Evolutionary conservation across 2,888 invertebrate species (phyloP), one percentile per base, ranked within the genome.

Genomic region (Acleris cristana): DNA sequence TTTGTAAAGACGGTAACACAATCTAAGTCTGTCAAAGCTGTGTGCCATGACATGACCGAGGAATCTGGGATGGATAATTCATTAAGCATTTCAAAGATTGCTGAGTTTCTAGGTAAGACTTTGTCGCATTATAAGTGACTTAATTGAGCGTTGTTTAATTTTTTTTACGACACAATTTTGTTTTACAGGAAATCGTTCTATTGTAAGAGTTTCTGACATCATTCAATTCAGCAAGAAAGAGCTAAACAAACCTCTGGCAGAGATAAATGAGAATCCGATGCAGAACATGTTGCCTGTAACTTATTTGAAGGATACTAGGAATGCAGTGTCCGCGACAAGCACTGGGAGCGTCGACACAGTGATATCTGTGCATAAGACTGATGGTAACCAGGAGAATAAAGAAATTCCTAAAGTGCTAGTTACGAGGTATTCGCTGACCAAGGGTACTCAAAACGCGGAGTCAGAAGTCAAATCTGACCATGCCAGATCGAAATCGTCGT

Each of bases 81-180:
- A 2, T 72, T 92, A 23, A 91, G 90, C 70, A 81, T 91, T 70
- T 91, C 92, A 0, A 89, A 85, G 72, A 92, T 92, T 74, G 88
- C 88, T 45, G 90, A 89, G 72, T 88, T 84, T 76, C 78, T 92
- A 53, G 88, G 92, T 91, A 77, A 80, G 84, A 7, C 1, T 23
- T 26, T 3, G 14, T 40, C 34, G 40, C 5, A 10, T 34, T 10
- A 34, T 30, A 40, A 14, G 1, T 40, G 14, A 40, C 5, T 40
- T 40, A 1, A 4, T 40, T 3, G 40, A 40, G 40, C 40, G 10
- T 40, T 40, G 12, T 40, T 34, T 14, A 0, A 14, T 14, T 14
- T 40, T 14, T 30, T 12, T 40, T 40, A 48, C 18, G n/a, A 48
- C 18, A 2, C n/a, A 4, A 14, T 4, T 34, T 57, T 57, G 26